phyloP scores from a whole-genome alignment of 2,113 vertebrate species.

The Willisornis vidua region DNA sequence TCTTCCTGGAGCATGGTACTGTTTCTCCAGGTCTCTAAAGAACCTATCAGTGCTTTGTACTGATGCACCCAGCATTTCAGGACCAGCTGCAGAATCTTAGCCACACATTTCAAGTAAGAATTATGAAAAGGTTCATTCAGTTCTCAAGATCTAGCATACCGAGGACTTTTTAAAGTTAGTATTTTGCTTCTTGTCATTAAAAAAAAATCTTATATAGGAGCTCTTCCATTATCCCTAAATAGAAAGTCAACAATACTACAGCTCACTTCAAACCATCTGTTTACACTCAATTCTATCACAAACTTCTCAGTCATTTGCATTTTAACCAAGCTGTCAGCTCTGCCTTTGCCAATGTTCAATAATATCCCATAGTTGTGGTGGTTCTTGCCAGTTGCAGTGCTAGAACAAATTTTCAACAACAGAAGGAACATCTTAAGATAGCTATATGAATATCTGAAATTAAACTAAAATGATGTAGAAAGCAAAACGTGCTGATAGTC shows the following conservation, averaged over 20 bases:
- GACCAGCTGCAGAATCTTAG: slow-evolving; percentile 1
- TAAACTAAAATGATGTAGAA: background rate
- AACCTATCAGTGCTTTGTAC: background rate
- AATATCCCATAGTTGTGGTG: slow-evolving; percentile 27
- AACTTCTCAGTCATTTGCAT: slow-evolving; percentile 62
- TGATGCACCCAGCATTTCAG: background rate
- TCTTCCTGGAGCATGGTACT: background rate
- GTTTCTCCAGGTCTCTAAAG: background rate
- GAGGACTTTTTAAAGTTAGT: background rate
- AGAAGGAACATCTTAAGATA: background rate
- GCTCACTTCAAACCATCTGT: slow-evolving; percentile 68
- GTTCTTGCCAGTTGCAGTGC: slow-evolving; percentile 4
- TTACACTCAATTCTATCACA: slow-evolving; percentile 61
- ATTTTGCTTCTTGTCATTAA: slow-evolving; percentile 12
- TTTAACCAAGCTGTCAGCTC: slow-evolving; percentile 64
- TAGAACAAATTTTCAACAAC: slow-evolving; percentile 14
- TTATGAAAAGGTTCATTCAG: slow-evolving; percentile 14
- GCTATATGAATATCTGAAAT: background rate
- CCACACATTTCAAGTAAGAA: background rate
- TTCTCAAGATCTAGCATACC: background rate
- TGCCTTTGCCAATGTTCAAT: slow-evolving; percentile 52
- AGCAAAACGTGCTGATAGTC: background rate
- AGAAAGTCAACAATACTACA: slow-evolving; percentile 57
- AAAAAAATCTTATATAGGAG: slow-evolving; percentile 9
- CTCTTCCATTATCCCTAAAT: slow-evolving; percentile 42